Evolutionary conservation across 2,888 invertebrate species (phyloP).

Genomic region (Parnassius glacialis): DNA sequence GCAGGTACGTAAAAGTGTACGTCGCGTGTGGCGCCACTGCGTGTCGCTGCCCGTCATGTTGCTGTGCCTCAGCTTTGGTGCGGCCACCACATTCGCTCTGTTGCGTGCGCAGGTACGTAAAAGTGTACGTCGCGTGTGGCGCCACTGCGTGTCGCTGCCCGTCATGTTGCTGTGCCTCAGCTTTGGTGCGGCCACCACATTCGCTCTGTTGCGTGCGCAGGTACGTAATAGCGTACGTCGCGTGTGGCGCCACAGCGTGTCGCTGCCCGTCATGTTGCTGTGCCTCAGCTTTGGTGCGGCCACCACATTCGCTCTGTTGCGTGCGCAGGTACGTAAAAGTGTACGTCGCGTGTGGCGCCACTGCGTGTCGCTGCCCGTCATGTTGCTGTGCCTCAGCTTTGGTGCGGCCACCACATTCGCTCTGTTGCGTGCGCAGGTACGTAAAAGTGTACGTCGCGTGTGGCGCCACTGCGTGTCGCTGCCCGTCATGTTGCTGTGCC

Average conservation of each 20-base stretch:
- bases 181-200: slow-evolving; percentile 91
- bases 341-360: slow-evolving; percentile 93
- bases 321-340: no score
- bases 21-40: slow-evolving; percentile 92
- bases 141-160: slow-evolving; percentile 93
- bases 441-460: no score
- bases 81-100: slow-evolving; percentile 90
- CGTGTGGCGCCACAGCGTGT: slow-evolving; percentile 92
- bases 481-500: slow-evolving; percentile 91
- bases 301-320: slow-evolving; percentile 90
- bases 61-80: slow-evolving; percentile 90
- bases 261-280: slow-evolving; percentile 90
- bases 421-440: slow-evolving; percentile 90
- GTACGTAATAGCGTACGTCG: no score
- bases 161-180: slow-evolving; percentile 90
- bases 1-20: no score
- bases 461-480: slow-evolving; percentile 94
- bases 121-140: slow-evolving; percentile 91
- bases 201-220: slow-evolving; percentile 90
- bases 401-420: slow-evolving; percentile 92
- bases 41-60: slow-evolving; percentile 93
- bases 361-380: slow-evolving; percentile 92
- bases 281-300: slow-evolving; percentile 91
- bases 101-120: slow-evolving; percentile 91
- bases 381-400: slow-evolving; percentile 88